Evolutionary conservation across 2,888 invertebrate species (phyloP).

Genomic region (Pollenia griseotomentosa): DNA sequence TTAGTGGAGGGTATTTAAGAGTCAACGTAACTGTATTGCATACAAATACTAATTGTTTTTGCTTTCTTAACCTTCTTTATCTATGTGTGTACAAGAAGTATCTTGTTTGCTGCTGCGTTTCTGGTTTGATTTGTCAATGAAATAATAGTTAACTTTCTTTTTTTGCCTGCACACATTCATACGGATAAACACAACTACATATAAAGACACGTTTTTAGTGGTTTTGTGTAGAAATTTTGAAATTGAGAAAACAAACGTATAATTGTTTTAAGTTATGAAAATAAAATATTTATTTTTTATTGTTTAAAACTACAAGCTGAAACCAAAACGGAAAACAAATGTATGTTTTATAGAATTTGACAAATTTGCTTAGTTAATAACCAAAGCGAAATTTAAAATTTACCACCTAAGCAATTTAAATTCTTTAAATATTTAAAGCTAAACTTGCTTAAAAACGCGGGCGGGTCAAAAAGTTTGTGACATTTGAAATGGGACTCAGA

Average conservation of each 20-base stretch:
- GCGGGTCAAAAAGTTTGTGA: too few relatives aligned
- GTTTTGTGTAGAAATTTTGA: slow-evolving; percentile 9
- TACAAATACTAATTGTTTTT: slow-evolving; percentile 39
- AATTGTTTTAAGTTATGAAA: slow-evolving; percentile 46
- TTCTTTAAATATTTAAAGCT: neutral
- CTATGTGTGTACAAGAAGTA: neutral
- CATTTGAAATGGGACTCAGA: too few relatives aligned
- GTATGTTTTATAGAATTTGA: neutral
- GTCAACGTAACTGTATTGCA: neutral
- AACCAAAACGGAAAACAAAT: too few relatives aligned
- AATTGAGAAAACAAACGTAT: slow-evolving; percentile 19
- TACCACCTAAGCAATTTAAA: slow-evolving; percentile 13
- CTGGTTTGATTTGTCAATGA: slow-evolving; percentile 66
- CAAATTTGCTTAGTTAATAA: neutral
- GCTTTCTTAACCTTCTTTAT: slow-evolving; percentile 30
- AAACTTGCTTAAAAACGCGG: slow-evolving; percentile 3
- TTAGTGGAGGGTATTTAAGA: neutral
- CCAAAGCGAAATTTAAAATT: neutral
- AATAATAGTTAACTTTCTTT: slow-evolving; percentile 67
- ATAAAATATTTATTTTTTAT: neutral
- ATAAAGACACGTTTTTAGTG: neutral
- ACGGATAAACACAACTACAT: neutral
- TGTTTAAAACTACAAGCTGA: too few relatives aligned
- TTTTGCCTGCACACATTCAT: slow-evolving; percentile 13
- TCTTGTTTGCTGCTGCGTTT: slow-evolving; percentile 37